Conservation (phyloP, 1,140 invertebrate genomes). For the Bombus huntii region DNA sequence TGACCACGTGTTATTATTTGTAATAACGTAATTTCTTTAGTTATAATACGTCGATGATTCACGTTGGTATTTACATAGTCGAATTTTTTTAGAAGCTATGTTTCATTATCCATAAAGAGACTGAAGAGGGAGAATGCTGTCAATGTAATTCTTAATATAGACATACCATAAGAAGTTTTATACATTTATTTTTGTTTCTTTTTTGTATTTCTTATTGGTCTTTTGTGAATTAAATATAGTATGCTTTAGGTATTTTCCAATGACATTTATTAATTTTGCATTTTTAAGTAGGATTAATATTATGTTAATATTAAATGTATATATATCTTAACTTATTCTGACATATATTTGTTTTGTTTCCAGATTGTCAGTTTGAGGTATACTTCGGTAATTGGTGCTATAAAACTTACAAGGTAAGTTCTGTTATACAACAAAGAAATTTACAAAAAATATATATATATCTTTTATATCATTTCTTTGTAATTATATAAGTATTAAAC, state of each 20-base stretch:
- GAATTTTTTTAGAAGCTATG: slow-evolving; percentile 8
- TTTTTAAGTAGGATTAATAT: neutral
- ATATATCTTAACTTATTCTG: slow-evolving; percentile 6
- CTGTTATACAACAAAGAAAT: neutral
- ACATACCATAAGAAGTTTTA: neutral
- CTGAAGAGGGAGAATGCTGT: slow-evolving; percentile 35
- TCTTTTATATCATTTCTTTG: neutral
- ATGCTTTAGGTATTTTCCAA: neutral
- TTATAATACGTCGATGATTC: neutral
- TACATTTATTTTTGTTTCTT: slow-evolving; percentile 26
- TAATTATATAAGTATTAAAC: neutral
- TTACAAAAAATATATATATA: slow-evolving; percentile 1
- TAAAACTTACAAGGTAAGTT: slow-evolving; percentile 53
- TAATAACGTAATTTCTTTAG: neutral
- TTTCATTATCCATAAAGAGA: slow-evolving; percentile 1
- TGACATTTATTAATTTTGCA: slow-evolving; percentile 7
- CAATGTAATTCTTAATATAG: slow-evolving; percentile 47
- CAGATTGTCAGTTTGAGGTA: slow-evolving; percentile 67
- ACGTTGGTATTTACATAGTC: neutral
- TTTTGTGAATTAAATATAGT: slow-evolving; percentile 8
- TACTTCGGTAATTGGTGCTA: slow-evolving; percentile 49
- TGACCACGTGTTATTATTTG: slow-evolving; percentile 32
- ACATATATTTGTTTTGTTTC: slow-evolving; percentile 34
- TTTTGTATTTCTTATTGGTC: neutral
- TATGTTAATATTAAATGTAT: neutral